Conservation (phyloP, 2,888 invertebrate genomes). For the Trissoscelio sp. region DNA sequence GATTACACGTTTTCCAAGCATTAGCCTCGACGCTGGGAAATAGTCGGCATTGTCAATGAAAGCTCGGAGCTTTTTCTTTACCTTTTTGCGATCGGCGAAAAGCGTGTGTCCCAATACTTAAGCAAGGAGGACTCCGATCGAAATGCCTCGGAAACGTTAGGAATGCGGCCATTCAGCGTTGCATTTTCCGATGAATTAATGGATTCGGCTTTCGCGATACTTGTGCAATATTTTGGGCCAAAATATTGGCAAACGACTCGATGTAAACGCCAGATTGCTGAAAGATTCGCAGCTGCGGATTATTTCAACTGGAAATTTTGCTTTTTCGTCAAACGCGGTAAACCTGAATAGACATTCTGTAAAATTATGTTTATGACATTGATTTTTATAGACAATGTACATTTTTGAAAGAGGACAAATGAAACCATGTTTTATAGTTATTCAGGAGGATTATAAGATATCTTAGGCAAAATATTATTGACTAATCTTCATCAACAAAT, state of each 20-base stretch:
- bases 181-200: slow-evolving; percentile 20
- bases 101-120: slow-evolving; percentile 29
- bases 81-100: slow-evolving; percentile 3
- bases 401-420: no score
- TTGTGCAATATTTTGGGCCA: slow-evolving; percentile 7
- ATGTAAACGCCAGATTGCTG: slow-evolving; percentile 1
- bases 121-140: slow-evolving; percentile 6
- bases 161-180: slow-evolving; percentile 10
- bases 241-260: slow-evolving; percentile 20
- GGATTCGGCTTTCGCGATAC: background rate
- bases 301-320: slow-evolving; percentile 1
- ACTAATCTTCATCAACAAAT: no score
- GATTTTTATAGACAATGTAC: no score
- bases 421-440: no score
- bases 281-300: background rate
- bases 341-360: no score
- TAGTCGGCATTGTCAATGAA: slow-evolving; percentile 7
- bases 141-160: slow-evolving; percentile 5
- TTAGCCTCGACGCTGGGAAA: background rate
- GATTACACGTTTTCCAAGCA: no score
- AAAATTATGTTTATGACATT: no score
- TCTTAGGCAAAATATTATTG: no score
- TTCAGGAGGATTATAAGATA: no score
- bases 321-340: no score
- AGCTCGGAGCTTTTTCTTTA: slow-evolving; percentile 17